phyloP scores from a whole-genome alignment of 2,888 invertebrate species.

The Ferdinandea cuprea region DNA sequence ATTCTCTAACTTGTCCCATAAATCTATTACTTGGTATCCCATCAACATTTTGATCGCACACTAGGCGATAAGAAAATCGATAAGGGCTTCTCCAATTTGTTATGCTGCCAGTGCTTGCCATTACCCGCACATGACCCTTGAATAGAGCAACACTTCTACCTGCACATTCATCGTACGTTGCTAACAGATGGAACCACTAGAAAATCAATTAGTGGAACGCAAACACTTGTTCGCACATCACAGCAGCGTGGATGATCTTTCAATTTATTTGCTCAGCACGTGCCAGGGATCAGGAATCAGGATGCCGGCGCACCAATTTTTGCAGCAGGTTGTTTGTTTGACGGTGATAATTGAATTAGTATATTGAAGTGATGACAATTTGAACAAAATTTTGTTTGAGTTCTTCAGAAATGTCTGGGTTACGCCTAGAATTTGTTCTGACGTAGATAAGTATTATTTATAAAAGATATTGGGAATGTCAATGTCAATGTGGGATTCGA shows the following conservation, averaged over 20 bases:
- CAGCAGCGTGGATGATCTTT: constrained; percentile 21
- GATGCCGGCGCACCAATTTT: not conserved
- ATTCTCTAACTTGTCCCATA: constrained; percentile 37
- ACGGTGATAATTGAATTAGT: constrained; percentile 41
- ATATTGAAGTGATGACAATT: constrained; percentile 22
- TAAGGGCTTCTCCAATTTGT: constrained; percentile 40
- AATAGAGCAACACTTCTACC: constrained; percentile 21
- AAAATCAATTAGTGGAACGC: constrained; percentile 60
- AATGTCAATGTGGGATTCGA: too few species aligned
- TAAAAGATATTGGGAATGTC: too few species aligned
- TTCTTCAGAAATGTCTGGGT: not conserved
- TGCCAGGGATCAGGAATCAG: constrained; percentile 34
- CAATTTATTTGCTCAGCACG: constrained; percentile 44
- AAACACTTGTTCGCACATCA: constrained; percentile 50
- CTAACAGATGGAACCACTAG: constrained; percentile 62
- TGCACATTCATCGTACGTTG: constrained; percentile 19
- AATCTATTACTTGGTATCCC: constrained; percentile 1
- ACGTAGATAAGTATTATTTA: not conserved
- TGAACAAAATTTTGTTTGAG: constrained; percentile 11
- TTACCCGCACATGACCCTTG: constrained; percentile 7
- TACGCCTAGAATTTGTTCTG: not conserved
- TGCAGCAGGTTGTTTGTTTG: constrained; percentile 44
- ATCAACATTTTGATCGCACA: constrained; percentile 8
- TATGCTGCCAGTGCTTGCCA: constrained; percentile 10
- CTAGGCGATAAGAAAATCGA: constrained; percentile 22